Conservation (phyloP, 2,797 vertebrate species). For the Agapornis canus region DNA sequence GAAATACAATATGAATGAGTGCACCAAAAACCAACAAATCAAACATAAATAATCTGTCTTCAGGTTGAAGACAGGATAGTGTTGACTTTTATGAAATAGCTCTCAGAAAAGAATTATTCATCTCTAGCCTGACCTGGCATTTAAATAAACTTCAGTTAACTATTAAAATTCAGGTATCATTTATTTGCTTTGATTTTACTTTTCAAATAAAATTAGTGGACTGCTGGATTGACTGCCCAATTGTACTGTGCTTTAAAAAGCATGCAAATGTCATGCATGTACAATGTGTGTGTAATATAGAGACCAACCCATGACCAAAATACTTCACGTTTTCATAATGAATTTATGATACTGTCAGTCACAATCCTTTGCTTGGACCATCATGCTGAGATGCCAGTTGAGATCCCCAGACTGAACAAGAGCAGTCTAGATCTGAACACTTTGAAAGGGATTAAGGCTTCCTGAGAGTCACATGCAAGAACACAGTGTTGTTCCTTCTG, state of each 20-base stretch:
- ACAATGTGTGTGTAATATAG: background rate
- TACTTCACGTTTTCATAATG: background rate
- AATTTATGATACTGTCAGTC: slow-evolving; percentile 28
- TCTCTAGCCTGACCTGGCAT: background rate
- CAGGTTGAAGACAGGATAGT: background rate
- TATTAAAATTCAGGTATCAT: background rate
- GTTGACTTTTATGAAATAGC: background rate
- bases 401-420: background rate
- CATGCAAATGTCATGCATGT: background rate
- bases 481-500: background rate
- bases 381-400: background rate
- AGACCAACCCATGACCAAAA: background rate
- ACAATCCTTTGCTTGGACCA: background rate
- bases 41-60: background rate
- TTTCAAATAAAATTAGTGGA: slow-evolving; percentile 6
- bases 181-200: background rate
- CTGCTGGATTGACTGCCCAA: background rate
- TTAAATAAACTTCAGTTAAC: background rate
- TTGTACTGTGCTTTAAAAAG: background rate
- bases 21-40: background rate
- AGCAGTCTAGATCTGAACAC: background rate
- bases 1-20: background rate
- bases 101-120: background rate
- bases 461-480: background rate
- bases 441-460: background rate